phyloP scores from a whole-genome alignment of 1,140 invertebrate species.

The Aporrectodea caliginosa region DNA sequence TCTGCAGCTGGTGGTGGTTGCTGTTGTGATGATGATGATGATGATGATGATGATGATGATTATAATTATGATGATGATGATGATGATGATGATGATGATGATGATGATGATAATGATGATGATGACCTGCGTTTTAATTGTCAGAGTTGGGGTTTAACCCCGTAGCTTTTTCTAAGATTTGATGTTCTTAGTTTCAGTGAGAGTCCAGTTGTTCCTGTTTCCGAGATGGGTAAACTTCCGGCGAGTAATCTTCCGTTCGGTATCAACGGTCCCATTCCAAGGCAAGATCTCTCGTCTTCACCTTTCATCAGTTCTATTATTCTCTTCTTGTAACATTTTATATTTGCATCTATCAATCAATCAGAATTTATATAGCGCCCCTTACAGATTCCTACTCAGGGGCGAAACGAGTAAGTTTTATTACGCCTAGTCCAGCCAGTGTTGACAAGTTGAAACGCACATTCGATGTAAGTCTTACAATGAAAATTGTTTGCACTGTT shows the following conservation, averaged over 20 bases:
- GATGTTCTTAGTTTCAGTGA: slow-evolving; percentile 9
- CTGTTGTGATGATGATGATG: slow-evolving; percentile 2
- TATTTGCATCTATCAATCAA: too few relatives aligned
- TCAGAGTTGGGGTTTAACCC: slow-evolving; percentile 1
- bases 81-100: slow-evolving; percentile 2
- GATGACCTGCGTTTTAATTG: slow-evolving; percentile 2
- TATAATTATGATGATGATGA: background rate
- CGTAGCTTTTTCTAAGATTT: slow-evolving; percentile 13
- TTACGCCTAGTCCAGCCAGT: too few relatives aligned
- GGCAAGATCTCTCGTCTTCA: slow-evolving; percentile 37
- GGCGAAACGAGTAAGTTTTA: too few relatives aligned
- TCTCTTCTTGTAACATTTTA: background rate
- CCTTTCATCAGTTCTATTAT: background rate
- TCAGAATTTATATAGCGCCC: too few relatives aligned
- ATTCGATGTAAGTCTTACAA: background rate
- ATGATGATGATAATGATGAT: slow-evolving; percentile 3
- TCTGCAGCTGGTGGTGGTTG: too few relatives aligned
- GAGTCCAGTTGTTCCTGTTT: slow-evolving; percentile 45
- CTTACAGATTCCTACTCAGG: too few relatives aligned
- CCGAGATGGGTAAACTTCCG: slow-evolving; percentile 51
- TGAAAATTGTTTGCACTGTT: too few relatives aligned
- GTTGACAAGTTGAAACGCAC: background rate
- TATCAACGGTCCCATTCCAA: slow-evolving; percentile 45
- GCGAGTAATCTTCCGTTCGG: slow-evolving; percentile 50
- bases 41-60: slow-evolving; percentile 3